Conservation (phyloP, 1,140 invertebrate genomes). For the Gryon sp. region DNA sequence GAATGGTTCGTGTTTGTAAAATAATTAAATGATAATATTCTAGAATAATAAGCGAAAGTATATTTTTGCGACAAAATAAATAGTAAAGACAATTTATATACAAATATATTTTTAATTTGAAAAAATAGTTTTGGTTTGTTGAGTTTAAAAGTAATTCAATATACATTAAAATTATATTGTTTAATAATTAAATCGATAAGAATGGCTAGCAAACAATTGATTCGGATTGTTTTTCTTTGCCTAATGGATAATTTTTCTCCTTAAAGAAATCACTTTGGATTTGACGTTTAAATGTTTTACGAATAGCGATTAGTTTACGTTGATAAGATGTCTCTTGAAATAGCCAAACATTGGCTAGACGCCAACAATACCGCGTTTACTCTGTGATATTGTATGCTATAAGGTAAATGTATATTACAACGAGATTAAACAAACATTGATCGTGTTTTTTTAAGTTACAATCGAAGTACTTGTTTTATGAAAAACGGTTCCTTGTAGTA, state of each 20-base stretch:
- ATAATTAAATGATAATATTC: constrained; percentile 21
- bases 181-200: too few species aligned
- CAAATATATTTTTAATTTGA: too few species aligned
- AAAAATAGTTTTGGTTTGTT: too few species aligned
- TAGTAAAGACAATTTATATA: constrained; percentile 10
- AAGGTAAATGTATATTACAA: constrained; percentile 75
- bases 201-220: too few species aligned
- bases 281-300: constrained; percentile 40
- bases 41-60: constrained; percentile 4
- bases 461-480: constrained; percentile 16
- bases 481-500: constrained; percentile 40
- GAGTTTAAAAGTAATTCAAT: too few species aligned
- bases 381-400: constrained; percentile 78
- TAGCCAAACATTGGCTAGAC: constrained; percentile 45
- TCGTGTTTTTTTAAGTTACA: constrained; percentile 16
- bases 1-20: constrained; percentile 10
- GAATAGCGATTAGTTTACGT: constrained; percentile 32
- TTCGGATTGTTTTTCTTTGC: constrained; percentile 25
- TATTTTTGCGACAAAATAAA: constrained; percentile 27
- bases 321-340: constrained; percentile 43
- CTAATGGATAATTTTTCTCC: neutral
- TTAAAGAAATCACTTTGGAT: constrained; percentile 21
- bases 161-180: too few species aligned
- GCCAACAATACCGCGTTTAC: constrained; percentile 74
- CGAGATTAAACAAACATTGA: constrained; percentile 37